Percentiles rank a stretch among this genome's conserved stretches.
Evolutionary conservation across 1,140 invertebrate genomes (phyloP).

Genomic region (Caenorhabditis briggsae): DNA sequence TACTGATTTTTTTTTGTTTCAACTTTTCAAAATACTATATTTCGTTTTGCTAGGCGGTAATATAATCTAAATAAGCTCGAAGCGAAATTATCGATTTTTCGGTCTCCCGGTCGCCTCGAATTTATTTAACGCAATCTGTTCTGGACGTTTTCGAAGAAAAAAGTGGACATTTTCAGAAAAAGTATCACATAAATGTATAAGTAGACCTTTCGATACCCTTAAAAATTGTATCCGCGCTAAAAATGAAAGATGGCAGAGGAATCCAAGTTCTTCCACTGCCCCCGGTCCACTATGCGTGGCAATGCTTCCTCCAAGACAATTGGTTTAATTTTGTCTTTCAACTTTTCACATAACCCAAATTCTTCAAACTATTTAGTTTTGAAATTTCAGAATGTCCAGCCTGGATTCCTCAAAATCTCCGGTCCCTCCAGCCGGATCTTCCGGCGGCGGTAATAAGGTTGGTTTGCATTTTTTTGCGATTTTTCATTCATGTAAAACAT

Average conservation of each 20-base stretch:
- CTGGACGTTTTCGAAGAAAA: no score
- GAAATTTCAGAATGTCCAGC: neutral
- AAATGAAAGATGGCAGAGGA: neutral
- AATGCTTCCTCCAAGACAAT: neutral
- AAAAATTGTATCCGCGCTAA: conserved; percentile 20
- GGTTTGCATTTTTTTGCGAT: neutral
- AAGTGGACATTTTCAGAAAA: neutral
- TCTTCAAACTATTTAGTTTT: neutral
- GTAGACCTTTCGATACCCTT: neutral
- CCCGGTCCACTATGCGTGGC: conserved; percentile 1
- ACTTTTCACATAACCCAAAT: neutral
- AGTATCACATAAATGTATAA: neutral
- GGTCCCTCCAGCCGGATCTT: neutral
- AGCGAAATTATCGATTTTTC: no score
- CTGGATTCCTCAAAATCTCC: conserved; percentile 9
- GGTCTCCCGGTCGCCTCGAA: no score
- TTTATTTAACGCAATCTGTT: no score
- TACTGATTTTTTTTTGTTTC: no score
- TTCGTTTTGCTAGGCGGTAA: no score
- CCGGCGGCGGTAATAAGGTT: neutral
- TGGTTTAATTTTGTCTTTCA: neutral
- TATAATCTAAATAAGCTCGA: no score
- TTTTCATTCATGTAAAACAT: neutral
- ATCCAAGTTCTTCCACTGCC: neutral
- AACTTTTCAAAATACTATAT: no score